Conservation (phyloP, 1,140 invertebrate genomes). For the Hycleus cichorii region DNA sequence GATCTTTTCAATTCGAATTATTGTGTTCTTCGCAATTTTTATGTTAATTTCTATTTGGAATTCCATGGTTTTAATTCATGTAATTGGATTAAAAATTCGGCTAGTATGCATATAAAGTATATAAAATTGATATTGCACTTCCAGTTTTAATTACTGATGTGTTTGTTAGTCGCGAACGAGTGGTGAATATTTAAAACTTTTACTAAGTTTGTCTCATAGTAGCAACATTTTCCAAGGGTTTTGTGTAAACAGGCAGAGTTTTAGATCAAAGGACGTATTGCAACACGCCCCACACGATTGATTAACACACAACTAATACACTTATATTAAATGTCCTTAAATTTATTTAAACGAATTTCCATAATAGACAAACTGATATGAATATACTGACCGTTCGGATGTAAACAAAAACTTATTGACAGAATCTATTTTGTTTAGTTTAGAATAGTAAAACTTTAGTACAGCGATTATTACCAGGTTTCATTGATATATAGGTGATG, state of each 20-base stretch:
- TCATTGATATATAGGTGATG: conserved; percentile 29
- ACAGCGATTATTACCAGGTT: conserved; percentile 19
- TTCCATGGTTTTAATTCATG: no score
- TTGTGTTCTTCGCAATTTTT: no score
- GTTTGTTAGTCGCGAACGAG: conserved; percentile 17
- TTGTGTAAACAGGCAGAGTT: conserved; percentile 15
- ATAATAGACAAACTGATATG: conserved; percentile 20
- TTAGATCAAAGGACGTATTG: conserved; percentile 16
- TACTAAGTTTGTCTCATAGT: conserved; percentile 18
- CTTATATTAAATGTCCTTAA: conserved; percentile 2
- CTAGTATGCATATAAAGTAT: no score
- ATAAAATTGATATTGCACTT: no score
- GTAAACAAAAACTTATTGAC: background rate
- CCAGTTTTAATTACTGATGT: conserved; percentile 17
- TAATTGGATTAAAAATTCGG: no score
- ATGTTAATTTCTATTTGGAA: no score
- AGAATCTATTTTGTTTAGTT: conserved; percentile 4
- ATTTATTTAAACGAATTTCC: conserved; percentile 12
- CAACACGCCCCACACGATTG: conserved; percentile 12
- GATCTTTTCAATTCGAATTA: no score
- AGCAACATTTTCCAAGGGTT: conserved; percentile 1
- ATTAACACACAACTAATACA: conserved; percentile 21
- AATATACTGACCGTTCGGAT: conserved; percentile 12
- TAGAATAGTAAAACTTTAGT: conserved; percentile 15
- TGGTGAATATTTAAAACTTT: conserved; percentile 24